Evolutionary conservation across 2,797 vertebrate species (phyloP).

Genomic region (Megalops cyprinoides): DNA sequence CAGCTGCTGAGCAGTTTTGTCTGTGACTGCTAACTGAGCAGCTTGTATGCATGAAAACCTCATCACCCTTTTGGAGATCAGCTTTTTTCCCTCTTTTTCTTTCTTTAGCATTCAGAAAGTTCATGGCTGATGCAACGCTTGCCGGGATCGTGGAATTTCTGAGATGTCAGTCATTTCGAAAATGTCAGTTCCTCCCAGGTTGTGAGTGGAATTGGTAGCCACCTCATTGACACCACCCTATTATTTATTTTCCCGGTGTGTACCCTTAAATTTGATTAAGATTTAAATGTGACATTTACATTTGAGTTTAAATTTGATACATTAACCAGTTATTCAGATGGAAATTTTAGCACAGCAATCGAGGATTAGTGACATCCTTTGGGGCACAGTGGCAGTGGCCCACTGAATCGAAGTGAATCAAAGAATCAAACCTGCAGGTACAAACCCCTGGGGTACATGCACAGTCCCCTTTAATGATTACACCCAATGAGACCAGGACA

Average conservation of each 20-base stretch:
- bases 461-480: too few relatives aligned
- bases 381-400: not conserved
- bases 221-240: not conserved
- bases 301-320: too few relatives aligned
- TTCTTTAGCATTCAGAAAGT: not conserved
- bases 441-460: too few relatives aligned
- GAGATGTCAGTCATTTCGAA: not conserved
- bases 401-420: too few relatives aligned
- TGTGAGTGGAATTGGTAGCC: not conserved
- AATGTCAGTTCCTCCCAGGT: not conserved
- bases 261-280: not conserved
- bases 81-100: not conserved
- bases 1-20: not conserved
- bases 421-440: too few relatives aligned
- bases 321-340: too few relatives aligned
- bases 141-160: not conserved
- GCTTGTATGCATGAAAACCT: not conserved
- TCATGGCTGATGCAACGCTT: not conserved
- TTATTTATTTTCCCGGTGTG: not conserved
- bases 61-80: not conserved
- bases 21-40: not conserved
- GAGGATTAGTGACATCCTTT: not conserved
- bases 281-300: too few relatives aligned
- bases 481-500: too few relatives aligned
- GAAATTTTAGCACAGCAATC: too few relatives aligned